A percentile compares a stretch with the other conserved stretches of the same genome.
Evolutionary conservation across 2,888 invertebrate species (phyloP).

Genomic region (Stenolophus ochropezus): DNA sequence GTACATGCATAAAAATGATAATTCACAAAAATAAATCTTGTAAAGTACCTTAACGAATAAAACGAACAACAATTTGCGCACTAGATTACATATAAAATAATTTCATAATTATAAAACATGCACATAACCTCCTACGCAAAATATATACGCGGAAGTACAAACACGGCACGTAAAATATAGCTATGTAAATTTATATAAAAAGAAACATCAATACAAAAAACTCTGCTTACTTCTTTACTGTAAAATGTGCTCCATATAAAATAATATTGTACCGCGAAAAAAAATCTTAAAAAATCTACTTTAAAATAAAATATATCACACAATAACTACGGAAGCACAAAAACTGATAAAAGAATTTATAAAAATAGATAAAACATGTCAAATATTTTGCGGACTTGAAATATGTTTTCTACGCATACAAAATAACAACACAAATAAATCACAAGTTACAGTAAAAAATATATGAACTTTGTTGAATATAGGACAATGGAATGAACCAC

Average conservation of each 20-base stretch:
- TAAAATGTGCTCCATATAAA: background rate
- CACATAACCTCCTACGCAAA: background rate
- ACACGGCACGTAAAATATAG: background rate
- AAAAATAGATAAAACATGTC: too few species aligned
- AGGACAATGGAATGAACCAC: too few species aligned
- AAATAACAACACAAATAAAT: too few species aligned
- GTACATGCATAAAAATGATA: background rate
- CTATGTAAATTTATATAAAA: background rate
- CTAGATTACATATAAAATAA: background rate
- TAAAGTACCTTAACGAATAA: background rate
- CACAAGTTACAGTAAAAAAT: too few species aligned
- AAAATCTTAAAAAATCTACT: background rate
- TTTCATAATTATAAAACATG: background rate
- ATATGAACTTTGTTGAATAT: too few species aligned
- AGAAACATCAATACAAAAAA: background rate
- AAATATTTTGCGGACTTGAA: too few species aligned
- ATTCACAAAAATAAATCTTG: background rate
- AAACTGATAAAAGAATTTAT: too few species aligned
- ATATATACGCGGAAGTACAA: background rate
- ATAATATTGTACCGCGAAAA: background rate
- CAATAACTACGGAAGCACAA: too few species aligned
- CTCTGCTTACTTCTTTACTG: background rate
- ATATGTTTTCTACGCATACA: too few species aligned
- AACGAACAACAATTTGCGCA: background rate
- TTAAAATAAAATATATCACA: background rate